A percentile compares a stretch with the other conserved stretches of the same genome.
These are phyloP conservation scores for Charadrius vociferus DNA, from an alignment of 2,113 vertebrate species.

Conservation along the genomic window DNA sequence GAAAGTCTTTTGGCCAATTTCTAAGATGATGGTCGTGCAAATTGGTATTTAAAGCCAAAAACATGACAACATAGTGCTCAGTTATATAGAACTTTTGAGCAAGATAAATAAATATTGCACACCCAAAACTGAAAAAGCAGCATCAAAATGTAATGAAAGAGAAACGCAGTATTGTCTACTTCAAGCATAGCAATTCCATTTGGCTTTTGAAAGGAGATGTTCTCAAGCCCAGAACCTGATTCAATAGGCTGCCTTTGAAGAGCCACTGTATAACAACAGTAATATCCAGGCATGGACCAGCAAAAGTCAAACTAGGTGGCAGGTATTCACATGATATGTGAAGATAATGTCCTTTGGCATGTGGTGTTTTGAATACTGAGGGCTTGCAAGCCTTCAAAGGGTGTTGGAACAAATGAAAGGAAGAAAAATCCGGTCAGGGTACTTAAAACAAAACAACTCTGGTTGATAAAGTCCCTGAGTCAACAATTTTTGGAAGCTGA, in stretches of 20 bases:
- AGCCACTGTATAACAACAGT: fast-evolving
- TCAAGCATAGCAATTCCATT: background rate
- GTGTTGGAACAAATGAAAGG: background rate
- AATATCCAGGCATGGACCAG: background rate
- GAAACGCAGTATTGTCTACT: background rate
- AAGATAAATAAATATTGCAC: background rate
- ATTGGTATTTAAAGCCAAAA: background rate
- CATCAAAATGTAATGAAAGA: background rate
- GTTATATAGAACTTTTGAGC: background rate
- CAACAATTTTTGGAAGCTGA: background rate
- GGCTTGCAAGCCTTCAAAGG: background rate
- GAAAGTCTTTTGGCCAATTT: background rate
- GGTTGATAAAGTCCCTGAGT: background rate
- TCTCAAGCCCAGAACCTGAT: background rate
- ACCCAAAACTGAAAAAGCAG: background rate
- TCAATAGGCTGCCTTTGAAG: background rate
- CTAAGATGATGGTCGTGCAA: background rate
- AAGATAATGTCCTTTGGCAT: background rate
- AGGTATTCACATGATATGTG: background rate
- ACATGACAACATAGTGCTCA: background rate
- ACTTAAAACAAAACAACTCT: background rate
- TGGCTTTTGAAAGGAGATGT: background rate
- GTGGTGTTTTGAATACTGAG: background rate
- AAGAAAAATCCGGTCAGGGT: background rate
- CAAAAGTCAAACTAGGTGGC: background rate